Evolutionary conservation across 1,140 invertebrate species (phyloP).

Genomic region (Glomeris maerens): DNA sequence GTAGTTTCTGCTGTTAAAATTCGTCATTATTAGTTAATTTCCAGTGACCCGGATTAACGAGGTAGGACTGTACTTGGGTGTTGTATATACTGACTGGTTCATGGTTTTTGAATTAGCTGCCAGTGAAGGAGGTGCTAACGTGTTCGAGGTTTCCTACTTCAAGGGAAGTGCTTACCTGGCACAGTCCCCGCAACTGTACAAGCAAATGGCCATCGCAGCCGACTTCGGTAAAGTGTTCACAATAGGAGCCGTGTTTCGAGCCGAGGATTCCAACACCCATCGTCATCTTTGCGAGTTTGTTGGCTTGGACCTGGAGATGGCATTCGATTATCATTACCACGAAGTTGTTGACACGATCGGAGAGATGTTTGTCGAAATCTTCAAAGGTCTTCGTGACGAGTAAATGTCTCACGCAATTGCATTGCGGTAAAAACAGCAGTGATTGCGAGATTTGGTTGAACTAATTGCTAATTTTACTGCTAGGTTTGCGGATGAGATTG

Average conservation of each 20-base stretch:
- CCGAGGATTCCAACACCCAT: slow-evolving; percentile 98
- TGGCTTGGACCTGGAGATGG: slow-evolving; percentile 97
- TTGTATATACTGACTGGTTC: too few species aligned
- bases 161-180: slow-evolving; percentile 91
- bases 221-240: slow-evolving; percentile 92
- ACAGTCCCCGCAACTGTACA: slow-evolving; percentile 97
- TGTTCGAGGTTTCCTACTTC: slow-evolving; percentile 96
- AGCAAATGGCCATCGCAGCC: slow-evolving; percentile 98
- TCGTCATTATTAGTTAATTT: too few species aligned
- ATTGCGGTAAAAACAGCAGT: background rate
- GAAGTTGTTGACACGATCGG: slow-evolving; percentile 89
- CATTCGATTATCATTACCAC: slow-evolving; percentile 96
- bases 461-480: slow-evolving; percentile 13
- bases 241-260: slow-evolving; percentile 81
- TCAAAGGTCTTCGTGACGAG: slow-evolving; percentile 70
- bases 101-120: too few species aligned
- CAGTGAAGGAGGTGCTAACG: slow-evolving; percentile 97
- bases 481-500: slow-evolving; percentile 58
- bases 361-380: slow-evolving; percentile 82
- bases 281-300: slow-evolving; percentile 90
- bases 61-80: too few species aligned
- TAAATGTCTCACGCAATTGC: slow-evolving; percentile 33
- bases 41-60: too few species aligned
- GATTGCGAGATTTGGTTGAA: background rate
- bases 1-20: too few species aligned